Evolutionary conservation across 2,113 vertebrate genomes (phyloP).

Genomic region (Gymnocephalus cernua): DNA sequence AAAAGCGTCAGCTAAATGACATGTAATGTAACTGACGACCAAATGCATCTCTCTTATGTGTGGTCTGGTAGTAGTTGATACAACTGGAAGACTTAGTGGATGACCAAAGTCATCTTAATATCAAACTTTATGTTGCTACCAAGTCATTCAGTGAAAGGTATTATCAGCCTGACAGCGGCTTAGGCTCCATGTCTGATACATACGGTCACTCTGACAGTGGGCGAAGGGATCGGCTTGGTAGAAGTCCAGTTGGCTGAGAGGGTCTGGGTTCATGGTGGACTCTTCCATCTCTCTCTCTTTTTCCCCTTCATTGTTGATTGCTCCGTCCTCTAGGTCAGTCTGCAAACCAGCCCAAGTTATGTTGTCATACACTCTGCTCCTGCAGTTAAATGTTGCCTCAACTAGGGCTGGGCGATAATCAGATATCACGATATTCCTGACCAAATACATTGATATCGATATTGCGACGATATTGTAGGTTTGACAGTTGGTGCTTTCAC

Average conservation of each 20-base stretch:
- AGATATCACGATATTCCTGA: no score
- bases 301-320: slow-evolving; percentile 19
- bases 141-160: background rate
- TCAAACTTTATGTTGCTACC: background rate
- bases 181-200: slow-evolving; percentile 29
- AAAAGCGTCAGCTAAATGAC: no score
- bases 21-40: no score
- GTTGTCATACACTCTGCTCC: background rate
- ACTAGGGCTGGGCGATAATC: no score
- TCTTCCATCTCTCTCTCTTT: slow-evolving; percentile 12
- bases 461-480: no score
- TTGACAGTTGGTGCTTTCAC: no score
- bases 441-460: no score
- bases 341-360: background rate
- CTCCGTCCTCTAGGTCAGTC: slow-evolving; percentile 56
- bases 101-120: background rate
- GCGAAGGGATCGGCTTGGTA: slow-evolving; percentile 94
- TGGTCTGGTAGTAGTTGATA: background rate
- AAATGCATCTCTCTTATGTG: background rate
- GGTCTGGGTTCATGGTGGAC: slow-evolving; percentile 53
- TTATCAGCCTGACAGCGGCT: background rate
- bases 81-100: no score
- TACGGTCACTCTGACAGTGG: slow-evolving; percentile 71
- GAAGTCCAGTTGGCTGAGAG: slow-evolving; percentile 90
- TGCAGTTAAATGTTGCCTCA: no score